Evolutionary conservation across 2,797 vertebrate genomes (phyloP), one percentile per base, ranked within the genome.

Genomic region (Aselliscus stoliczkanus): DNA sequence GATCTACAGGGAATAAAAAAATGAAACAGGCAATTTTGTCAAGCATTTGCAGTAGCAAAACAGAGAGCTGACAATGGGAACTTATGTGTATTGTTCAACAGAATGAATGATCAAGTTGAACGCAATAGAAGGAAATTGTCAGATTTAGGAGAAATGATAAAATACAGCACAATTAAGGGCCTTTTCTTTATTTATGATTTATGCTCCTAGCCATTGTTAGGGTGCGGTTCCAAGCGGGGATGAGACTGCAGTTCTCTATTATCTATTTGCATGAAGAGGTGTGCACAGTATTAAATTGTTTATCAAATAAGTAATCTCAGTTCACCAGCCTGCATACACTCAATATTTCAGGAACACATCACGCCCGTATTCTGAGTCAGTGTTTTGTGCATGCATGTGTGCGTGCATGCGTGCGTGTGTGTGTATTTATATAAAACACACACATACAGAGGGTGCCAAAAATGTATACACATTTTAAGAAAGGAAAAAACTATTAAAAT

Each of bases 31-130:
- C 69, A 65, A 2, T 96, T 97, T 52, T 82, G 65, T 90, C 96
- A 64, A 75, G 70, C n/a, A 88, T 97, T 97, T 96, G 1, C 87
- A 80, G 90, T 83, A 96, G 58, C 23, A 86, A 97, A 95, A 89
- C 31, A 92, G 42, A 93, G 70, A 94, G n/a, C 52, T 87, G 83
- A 94, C 65, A 82, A 90, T 58, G 52, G 29, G 18, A 52, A 42
- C 54, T 93, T 97, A 64, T 20, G 82, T 29, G 58, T 90, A 1
- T 50, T 86, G 50, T 90, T 97, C 88, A 96, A 42, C 90, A 96
- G 73, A 96, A 87, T 82, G 4, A 96, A 67, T 86, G 13, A 92
- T 88, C 54, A 44, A 84, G 42, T 79, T 88, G 2, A 84, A 76
- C 56, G 21, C 47, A 97, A 39, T 92, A 75, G 93, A 93, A 94